Percentiles rank a stretch among this genome's conserved stretches.
These are phyloP conservation scores for Andrena trimmerana DNA, from an alignment of 2,888 invertebrate genomes.

Conservation along the genomic window DNA sequence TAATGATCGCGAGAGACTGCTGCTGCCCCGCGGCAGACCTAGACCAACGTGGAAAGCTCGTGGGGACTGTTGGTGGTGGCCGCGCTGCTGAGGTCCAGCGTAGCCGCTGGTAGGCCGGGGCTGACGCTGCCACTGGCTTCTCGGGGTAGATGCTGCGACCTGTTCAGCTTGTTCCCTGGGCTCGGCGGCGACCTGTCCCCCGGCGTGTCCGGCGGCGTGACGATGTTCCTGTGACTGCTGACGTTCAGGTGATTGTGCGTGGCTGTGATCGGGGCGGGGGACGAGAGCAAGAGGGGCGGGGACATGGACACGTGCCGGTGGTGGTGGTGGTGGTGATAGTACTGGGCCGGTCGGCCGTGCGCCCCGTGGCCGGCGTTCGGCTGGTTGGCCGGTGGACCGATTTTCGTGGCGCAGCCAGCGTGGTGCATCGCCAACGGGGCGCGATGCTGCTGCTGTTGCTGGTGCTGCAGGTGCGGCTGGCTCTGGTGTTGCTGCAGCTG, in stretches of 20 bases:
- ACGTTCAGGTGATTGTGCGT: constrained; percentile 76
- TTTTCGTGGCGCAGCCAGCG: constrained; percentile 63
- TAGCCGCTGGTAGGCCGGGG: constrained; percentile 88
- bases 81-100: constrained; percentile 89
- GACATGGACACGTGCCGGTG: constrained; percentile 76
- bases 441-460: constrained; percentile 76
- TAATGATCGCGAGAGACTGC: no score
- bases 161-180: constrained; percentile 77
- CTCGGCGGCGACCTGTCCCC: constrained; percentile 82
- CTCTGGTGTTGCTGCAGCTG: constrained; percentile 79
- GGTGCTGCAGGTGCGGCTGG: constrained; percentile 80
- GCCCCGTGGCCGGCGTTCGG: constrained; percentile 65
- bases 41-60: constrained; percentile 90
- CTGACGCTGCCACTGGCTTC: constrained; percentile 89
- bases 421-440: constrained; percentile 53
- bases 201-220: constrained; percentile 82
- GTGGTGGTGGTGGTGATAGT: constrained; percentile 71
- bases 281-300: constrained; percentile 67
- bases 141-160: constrained; percentile 78
- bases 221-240: constrained; percentile 68
- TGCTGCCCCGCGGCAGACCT: constrained; percentile 66
- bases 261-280: constrained; percentile 68
- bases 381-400: constrained; percentile 57
- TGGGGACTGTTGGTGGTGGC: constrained; percentile 89
- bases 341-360: constrained; percentile 52